These are phyloP conservation scores for Umimayanthus chanpuru DNA, from an alignment of 92 coral and sea anemone species.

Conservation along the genomic window DNA sequence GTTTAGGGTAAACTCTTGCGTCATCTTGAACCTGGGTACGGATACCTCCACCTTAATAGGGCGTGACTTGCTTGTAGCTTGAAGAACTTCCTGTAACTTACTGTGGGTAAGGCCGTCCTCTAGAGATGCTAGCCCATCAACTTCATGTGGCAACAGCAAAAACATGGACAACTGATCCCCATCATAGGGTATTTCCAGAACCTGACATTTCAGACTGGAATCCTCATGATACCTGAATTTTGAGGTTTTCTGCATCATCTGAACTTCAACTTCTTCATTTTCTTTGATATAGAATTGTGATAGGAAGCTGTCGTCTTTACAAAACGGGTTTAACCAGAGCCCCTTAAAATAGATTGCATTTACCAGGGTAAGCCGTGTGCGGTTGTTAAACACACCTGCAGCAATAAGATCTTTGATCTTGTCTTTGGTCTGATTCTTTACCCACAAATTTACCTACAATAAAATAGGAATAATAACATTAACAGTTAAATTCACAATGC, in stretches of 20 bases:
- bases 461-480: too few relatives aligned
- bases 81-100: slow-evolving; percentile 50
- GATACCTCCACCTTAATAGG: slow-evolving; percentile 68
- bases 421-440: slow-evolving; percentile 73
- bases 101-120: slow-evolving; percentile 66
- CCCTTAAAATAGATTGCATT: slow-evolving; percentile 97
- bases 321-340: slow-evolving; percentile 75
- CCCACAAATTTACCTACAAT: slow-evolving; percentile 71
- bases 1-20: slow-evolving; percentile 34
- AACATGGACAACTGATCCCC: slow-evolving; percentile 72
- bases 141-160: slow-evolving; percentile 69
- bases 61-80: slow-evolving; percentile 36
- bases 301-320: slow-evolving; percentile 45
- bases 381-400: slow-evolving; percentile 54
- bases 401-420: slow-evolving; percentile 70
- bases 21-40: not conserved
- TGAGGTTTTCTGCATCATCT: slow-evolving; percentile 78
- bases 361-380: slow-evolving; percentile 68
- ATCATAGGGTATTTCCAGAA: slow-evolving; percentile 76
- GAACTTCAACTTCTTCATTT: slow-evolving; percentile 52
- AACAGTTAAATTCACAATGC: not conserved
- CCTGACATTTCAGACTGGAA: slow-evolving; percentile 57
- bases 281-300: slow-evolving; percentile 57
- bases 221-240: slow-evolving; percentile 54
- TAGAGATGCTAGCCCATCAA: slow-evolving; percentile 69